Conservation (phyloP, 2,888 invertebrate species). For the Hermodice carunculata region DNA sequence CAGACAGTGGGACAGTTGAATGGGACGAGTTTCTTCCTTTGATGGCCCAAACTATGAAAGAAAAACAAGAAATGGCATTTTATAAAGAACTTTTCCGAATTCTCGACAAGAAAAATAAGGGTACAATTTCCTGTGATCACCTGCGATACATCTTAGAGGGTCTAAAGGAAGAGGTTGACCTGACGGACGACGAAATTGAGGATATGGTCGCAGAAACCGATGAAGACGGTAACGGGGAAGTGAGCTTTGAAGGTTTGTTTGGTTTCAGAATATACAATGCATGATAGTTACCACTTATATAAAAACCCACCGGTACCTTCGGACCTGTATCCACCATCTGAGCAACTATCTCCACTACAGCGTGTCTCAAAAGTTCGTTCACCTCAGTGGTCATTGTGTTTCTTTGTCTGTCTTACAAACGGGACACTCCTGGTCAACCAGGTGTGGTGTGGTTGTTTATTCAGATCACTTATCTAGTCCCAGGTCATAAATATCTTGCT, state of each 20-base stretch:
- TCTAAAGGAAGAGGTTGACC: constrained; percentile 21
- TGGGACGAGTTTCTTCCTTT: constrained; percentile 36
- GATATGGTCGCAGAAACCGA: constrained; percentile 28
- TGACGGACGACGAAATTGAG: constrained; percentile 29
- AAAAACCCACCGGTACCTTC: too few species aligned
- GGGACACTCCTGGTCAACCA: too few species aligned
- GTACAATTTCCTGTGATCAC: constrained; percentile 27
- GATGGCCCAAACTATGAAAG: constrained; percentile 26
- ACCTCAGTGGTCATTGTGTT: too few species aligned
- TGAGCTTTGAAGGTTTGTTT: constrained; percentile 34
- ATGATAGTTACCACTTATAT: too few species aligned
- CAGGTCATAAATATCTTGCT: too few species aligned
- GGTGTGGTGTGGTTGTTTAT: too few species aligned
- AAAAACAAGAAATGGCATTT: constrained; percentile 26
- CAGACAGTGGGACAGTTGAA: constrained; percentile 29
- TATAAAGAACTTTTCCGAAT: constrained; percentile 35
- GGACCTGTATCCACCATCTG: too few species aligned
- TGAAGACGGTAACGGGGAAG: constrained; percentile 34
- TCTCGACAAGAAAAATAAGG: constrained; percentile 35
- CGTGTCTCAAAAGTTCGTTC: too few species aligned
- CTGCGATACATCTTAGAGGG: constrained; percentile 19
- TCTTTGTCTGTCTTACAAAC: too few species aligned
- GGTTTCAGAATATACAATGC: too few species aligned
- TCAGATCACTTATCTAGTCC: too few species aligned
- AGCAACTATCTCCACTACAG: too few species aligned